Base-by-base conservation (phyloP, 2,797 vertebrate genomes). In the Moxostoma hubbsi region DNA sequence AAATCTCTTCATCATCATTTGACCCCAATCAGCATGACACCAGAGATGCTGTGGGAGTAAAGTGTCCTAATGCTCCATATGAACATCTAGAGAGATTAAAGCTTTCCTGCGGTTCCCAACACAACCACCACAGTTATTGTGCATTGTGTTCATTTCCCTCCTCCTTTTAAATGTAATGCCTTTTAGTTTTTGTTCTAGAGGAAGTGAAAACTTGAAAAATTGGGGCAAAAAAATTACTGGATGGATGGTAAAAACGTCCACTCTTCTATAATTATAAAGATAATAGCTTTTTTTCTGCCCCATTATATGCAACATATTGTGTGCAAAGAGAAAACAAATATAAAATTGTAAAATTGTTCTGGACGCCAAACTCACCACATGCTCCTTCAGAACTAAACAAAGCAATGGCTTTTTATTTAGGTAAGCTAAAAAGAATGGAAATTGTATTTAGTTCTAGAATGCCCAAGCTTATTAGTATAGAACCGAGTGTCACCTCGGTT, bases 1-100 rank as follows among this genome's bases (percentile, higher is more conserved):
- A 81, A 77, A 83, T 85, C 78, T 75, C 72, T 51, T 81, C 73
- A 80, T 81, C 81, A 65, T 79, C 77, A 62, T 49, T 68, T 77
- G 67, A 81, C 81, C 79, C 66, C 70, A 82, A 79, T 83, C 82
- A 36, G 36, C 36, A 36, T 4, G 36, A 36, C 36, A 36, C 36
- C 36, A 86, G 69, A 75, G 49, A 51, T 61, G 65, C 55, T 5
- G 36, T 63, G 43, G 13, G 68, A 50, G 36, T 10, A 69, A 76
- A 73, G 61, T 76, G 47, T 53, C 65, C 73, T 57, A 73, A 81
- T 62, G 36, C 63, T 58, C 8, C 13, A 9, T n/a, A 50, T 9
- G 4, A 73, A 76, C 45, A 49, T 24, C 46, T 9, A 50, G n/a
- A 62, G 54, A 73, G 50, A 77, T 77, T 71, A 68, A 76, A 79